Evolutionary conservation across 2,113 vertebrate species (phyloP), one percentile per base, ranked within the genome.

Genomic region (Oryzias woworae): DNA sequence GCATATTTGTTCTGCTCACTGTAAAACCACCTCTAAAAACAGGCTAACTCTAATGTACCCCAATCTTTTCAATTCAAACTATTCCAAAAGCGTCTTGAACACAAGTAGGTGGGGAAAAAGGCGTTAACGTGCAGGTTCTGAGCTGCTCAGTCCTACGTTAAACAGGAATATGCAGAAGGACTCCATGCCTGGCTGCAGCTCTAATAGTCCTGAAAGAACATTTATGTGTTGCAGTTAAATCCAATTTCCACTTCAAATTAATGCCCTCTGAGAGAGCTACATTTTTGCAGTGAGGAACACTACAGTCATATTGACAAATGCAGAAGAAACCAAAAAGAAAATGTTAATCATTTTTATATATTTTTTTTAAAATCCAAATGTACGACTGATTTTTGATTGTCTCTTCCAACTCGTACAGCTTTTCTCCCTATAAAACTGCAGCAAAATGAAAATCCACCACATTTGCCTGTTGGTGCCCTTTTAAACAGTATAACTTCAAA

Each of bases 151-250:
- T 80, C 72, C 65, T 61, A 66, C 72, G 69, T 74, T 86, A 75
- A 87, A 88, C 77, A 79, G 69, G 60, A 53, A 64, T 63, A 72
- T 74, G 75, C 66, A 67, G 79, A 83, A 84, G 80, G 83, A 85
- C 82, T 83, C 69, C 73, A 85, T 64, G 81, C 73, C 80, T 85
- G 85, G 82, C 74, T 82, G 81, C 68, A 74, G 80, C 74, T 62
- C 80, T 85, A 88, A 87, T 83, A 71, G 52, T 80, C 69, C 67
- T 64, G 66, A 87, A 83, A 85, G 64, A 82, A 86, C 82, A 68
- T 81, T 78, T 79, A 73, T 83, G 78, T 79, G 68, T 76, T 77
- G 54, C 67, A 69, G 65, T 73, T 77, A 63, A 84, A 86, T 86
- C 67, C 76, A 75, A 88, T 90, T 87, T 83, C 61, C 70, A 65